Conservation (phyloP, 1,140 invertebrate species). For the Tetragnatha versicolor region DNA sequence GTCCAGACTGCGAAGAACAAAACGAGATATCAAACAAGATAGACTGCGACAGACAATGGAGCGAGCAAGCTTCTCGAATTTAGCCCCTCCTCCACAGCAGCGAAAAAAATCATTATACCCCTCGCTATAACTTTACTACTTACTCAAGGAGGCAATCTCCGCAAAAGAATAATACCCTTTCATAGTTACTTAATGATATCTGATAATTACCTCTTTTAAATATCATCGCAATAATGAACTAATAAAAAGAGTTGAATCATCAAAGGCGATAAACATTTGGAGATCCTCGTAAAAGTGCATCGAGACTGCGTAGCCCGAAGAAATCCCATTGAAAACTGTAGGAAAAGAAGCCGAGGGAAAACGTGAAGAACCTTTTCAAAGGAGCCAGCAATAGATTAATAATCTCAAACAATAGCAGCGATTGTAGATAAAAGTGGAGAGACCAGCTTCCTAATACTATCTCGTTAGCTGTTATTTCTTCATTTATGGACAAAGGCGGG, state of each 20-base stretch:
- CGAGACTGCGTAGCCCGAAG: not conserved
- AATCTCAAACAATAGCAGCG: slow-evolving; percentile 42
- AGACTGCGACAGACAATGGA: too few relatives aligned
- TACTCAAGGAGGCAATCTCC: not conserved
- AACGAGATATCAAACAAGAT: too few relatives aligned
- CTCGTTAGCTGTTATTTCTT: slow-evolving; percentile 39
- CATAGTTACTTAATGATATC: slow-evolving; percentile 4
- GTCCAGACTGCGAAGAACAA: too few relatives aligned
- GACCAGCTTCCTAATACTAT: slow-evolving; percentile 40
- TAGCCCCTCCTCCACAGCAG: too few relatives aligned
- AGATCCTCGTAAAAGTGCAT: not conserved
- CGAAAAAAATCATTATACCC: not conserved
- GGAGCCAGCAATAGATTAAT: slow-evolving; percentile 31
- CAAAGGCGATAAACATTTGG: slow-evolving; percentile 25
- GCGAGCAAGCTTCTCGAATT: too few relatives aligned
- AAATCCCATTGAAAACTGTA: slow-evolving; percentile 11
- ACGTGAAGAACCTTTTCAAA: not conserved
- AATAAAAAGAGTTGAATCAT: slow-evolving; percentile 42
- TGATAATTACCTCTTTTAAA: slow-evolving; percentile 3
- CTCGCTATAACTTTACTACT: not conserved
- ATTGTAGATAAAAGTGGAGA: slow-evolving; percentile 27
- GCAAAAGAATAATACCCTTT: not conserved
- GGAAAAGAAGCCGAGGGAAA: slow-evolving; percentile 8
- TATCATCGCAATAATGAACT: slow-evolving; percentile 2
- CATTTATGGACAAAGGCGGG: slow-evolving; percentile 31